phyloP scores from a whole-genome alignment of 2,113 vertebrate species.

The Xenopus laevis region DNA sequence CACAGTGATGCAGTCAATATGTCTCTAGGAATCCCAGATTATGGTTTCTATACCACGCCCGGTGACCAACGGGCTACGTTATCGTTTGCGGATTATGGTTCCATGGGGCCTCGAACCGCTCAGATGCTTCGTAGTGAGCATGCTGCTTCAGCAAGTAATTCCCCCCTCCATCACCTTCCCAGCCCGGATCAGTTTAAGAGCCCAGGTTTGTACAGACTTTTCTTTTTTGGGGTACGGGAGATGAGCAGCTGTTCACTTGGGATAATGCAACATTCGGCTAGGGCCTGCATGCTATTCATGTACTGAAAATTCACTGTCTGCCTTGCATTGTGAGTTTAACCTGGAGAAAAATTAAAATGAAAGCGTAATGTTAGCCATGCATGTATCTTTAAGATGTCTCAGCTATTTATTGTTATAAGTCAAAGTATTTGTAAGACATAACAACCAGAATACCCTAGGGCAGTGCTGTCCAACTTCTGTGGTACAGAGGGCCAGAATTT shows the following conservation, averaged over 20 bases:
- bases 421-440: too few relatives aligned
- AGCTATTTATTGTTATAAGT: too few relatives aligned
- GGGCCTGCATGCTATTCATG: slow-evolving; percentile 34
- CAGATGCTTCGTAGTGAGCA: slow-evolving; percentile 83
- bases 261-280: slow-evolving; percentile 1
- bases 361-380: background rate
- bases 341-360: background rate
- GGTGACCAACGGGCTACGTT: slow-evolving; percentile 78
- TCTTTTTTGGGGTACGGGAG: slow-evolving; percentile 47
- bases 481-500: too few relatives aligned
- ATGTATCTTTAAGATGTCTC: background rate
- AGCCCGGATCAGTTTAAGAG: slow-evolving; percentile 84
- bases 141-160: slow-evolving; percentile 80
- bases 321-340: background rate
- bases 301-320: slow-evolving; percentile 1
- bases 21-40: slow-evolving; percentile 78
- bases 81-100: slow-evolving; percentile 83
- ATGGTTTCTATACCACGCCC: slow-evolving; percentile 82
- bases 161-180: slow-evolving; percentile 68
- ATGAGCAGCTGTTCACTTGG: background rate
- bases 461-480: too few relatives aligned
- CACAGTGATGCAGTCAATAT: slow-evolving; percentile 73
- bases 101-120: slow-evolving; percentile 77
- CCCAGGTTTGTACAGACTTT: slow-evolving; percentile 78
- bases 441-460: too few relatives aligned